phyloP scores from a whole-genome alignment of 2,797 vertebrate species.

The Xiphophorus birchmanni region DNA sequence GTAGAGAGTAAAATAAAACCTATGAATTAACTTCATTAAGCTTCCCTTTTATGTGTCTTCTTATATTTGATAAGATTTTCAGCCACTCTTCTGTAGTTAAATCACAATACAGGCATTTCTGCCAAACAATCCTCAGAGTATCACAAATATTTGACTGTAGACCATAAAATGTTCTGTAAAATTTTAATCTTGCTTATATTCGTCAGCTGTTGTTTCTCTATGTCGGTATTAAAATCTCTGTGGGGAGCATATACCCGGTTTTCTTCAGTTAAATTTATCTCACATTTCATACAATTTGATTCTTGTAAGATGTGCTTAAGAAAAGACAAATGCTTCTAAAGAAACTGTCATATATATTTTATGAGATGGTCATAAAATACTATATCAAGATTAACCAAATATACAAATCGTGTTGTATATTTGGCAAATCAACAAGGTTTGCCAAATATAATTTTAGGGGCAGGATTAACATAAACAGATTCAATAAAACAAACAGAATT shows the following conservation, averaged over 20 bases:
- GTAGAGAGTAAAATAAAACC: neutral
- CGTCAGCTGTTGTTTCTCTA: neutral
- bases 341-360: no score
- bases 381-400: no score
- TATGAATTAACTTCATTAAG: neutral
- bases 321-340: no score
- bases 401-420: no score
- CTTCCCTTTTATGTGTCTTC: neutral
- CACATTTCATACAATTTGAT: neutral
- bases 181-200: neutral
- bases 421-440: no score
- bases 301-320: neutral
- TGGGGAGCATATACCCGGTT: neutral
- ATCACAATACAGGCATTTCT: neutral
- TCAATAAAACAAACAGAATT: no score
- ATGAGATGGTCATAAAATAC: no score
- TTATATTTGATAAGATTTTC: neutral
- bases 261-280: neutral
- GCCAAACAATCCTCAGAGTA: neutral
- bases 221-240: neutral
- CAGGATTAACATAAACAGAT: no score
- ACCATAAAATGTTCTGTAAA: neutral
- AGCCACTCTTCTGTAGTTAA: neutral
- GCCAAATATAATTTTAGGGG: no score
- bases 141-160: no score